These are phyloP conservation scores for Bombus polaris DNA, from an alignment of 1,140 invertebrate genomes.

Conservation along the genomic window DNA sequence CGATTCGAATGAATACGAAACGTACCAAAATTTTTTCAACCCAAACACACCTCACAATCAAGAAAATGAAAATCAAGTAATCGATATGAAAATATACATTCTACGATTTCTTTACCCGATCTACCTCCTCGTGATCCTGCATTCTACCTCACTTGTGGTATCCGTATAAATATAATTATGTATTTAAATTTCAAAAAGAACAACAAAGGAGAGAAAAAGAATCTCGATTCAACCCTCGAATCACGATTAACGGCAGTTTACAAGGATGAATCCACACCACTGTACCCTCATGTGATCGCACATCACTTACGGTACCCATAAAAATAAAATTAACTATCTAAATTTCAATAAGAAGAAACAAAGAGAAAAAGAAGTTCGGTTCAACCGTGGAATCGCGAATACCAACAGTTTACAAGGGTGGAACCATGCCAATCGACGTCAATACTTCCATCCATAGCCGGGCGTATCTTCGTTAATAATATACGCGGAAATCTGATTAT, in stretches of 20 bases:
- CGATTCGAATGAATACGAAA: not conserved
- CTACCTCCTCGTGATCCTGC: not conserved
- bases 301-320: no score
- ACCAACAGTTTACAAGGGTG: slow-evolving; percentile 42
- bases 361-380: not conserved
- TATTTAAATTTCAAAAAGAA: not conserved
- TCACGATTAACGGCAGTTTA: slow-evolving; percentile 31
- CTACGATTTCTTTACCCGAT: not conserved
- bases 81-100: not conserved
- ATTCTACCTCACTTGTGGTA: not conserved
- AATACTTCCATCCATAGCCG: slow-evolving; percentile 71
- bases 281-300: no score
- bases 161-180: not conserved
- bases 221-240: not conserved
- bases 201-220: not conserved
- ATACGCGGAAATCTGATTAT: slow-evolving; percentile 82
- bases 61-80: not conserved
- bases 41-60: not conserved
- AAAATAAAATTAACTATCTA: not conserved
- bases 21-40: not conserved
- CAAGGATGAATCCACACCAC: slow-evolving; percentile 20
- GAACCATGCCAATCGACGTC: slow-evolving; percentile 75
- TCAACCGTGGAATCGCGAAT: slow-evolving; percentile 29
- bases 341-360: not conserved
- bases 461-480: slow-evolving; percentile 78